Evolutionary conservation across 2,888 invertebrate genomes (phyloP), one percentile per base, ranked within the genome.

Genomic region (Vesta saturnalis): DNA sequence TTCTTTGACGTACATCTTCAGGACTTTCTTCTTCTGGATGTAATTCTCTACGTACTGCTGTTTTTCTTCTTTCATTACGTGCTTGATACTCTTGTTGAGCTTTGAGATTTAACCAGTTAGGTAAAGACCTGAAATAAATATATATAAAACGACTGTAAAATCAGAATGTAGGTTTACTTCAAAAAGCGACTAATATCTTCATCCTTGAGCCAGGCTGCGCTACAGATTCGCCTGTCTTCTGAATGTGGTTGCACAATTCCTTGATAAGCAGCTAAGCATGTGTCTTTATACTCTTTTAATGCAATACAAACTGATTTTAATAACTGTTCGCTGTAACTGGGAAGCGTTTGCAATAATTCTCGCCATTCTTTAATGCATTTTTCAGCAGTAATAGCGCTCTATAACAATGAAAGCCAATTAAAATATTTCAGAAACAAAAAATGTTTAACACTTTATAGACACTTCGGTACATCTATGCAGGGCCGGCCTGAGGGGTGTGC

Each of bases 111-210:
- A 88, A 86, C 92, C 92, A 92, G 78, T 94, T 95, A 0, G 95
- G 95, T 60, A 95, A 84, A 18, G 92, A 91, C 83, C 92, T 67
- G 78, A 78, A 64, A 64, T 62, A 16, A 14, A 16, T 21, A 39
- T 54, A 30, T 19, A 18, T 47, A 5, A n/a, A 14, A 47, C 12
- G 5, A 18, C 6, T 52, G 52, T 54, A 21, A 19, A 49, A 49
- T 35, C 18, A 30, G n/a, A 8, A 14, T 55, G 23, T 22, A 60
- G 0, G 8, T 19, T 39, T 87, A 91, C 90, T 94, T 95, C 76
- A 98, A 89, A 84, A 97, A 95, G 61, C 97, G 86, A 80, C 93
- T 95, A 70, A 98, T 97, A 81, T 98, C 97, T 77, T 96, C 96
- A 83, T 98, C 97, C 75, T 95, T 94, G 0, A 97, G 88, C 97